A percentile compares a stretch with the other conserved stretches of the same genome.
phyloP scores from a whole-genome alignment of 1,140 invertebrate genomes.

The Carposina sasakii region DNA sequence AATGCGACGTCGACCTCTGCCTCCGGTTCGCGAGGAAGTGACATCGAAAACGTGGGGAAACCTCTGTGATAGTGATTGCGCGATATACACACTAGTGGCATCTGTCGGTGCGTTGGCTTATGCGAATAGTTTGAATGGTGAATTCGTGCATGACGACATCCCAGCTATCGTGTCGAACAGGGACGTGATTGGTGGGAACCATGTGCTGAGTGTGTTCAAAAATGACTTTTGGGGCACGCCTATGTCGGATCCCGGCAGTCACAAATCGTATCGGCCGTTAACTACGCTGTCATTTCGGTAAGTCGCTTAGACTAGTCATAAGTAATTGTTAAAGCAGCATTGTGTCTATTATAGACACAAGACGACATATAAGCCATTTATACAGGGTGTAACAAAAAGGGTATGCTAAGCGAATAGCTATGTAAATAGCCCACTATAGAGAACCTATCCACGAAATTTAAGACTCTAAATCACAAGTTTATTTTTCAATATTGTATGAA shows the following conservation, averaged over 20 bases:
- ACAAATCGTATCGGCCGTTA: slow-evolving; percentile 89
- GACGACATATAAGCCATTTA: too few species aligned
- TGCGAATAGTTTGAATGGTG: slow-evolving; percentile 84
- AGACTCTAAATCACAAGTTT: too few species aligned
- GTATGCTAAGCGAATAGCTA: too few species aligned
- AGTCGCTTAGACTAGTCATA: slow-evolving; percentile 41
- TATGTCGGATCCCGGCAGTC: slow-evolving; percentile 86
- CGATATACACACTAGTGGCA: slow-evolving; percentile 75
- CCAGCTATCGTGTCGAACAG: slow-evolving; percentile 89
- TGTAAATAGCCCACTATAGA: too few species aligned
- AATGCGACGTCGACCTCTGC: slow-evolving; percentile 60
- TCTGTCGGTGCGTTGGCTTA: slow-evolving; percentile 82
- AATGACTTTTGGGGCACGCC: slow-evolving; percentile 96
- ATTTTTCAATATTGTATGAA: too few species aligned
- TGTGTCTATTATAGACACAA: too few species aligned
- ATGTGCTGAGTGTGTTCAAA: slow-evolving; percentile 78
- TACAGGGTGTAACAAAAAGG: too few species aligned
- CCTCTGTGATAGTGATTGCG: slow-evolving; percentile 52
- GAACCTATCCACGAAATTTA: too few species aligned
- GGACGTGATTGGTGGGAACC: slow-evolving; percentile 82
- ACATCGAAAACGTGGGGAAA: slow-evolving; percentile 41
- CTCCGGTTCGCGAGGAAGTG: slow-evolving; percentile 59
- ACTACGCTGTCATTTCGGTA: slow-evolving; percentile 89
- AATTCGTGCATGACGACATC: slow-evolving; percentile 94
- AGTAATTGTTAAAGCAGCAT: slow-evolving; percentile 17